Conservation (phyloP, 1,140 invertebrate genomes). For the Hyphantria cunea region DNA sequence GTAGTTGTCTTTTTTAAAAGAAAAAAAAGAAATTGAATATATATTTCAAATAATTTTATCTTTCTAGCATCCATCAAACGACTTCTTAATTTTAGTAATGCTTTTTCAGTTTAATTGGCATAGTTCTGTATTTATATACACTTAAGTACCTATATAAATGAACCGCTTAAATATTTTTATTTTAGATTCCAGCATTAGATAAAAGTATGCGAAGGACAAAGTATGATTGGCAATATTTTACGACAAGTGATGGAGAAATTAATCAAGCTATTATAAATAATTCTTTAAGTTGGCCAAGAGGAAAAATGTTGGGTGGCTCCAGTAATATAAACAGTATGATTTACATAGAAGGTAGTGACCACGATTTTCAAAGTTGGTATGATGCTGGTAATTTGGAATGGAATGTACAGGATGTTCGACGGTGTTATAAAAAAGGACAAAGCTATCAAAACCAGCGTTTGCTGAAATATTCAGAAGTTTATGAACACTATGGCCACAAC, state of each 20-base stretch:
- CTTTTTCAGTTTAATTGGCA: too few species aligned
- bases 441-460: conserved; percentile 29
- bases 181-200: conserved; percentile 7
- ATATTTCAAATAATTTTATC: too few species aligned
- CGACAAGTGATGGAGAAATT: not conserved
- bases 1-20: too few species aligned
- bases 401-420: conserved; percentile 77
- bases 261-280: conserved; percentile 7
- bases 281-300: conserved; percentile 67
- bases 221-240: conserved; percentile 15
- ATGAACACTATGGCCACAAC: conserved; percentile 32
- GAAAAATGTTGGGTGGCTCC: conserved; percentile 84
- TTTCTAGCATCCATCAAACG: too few species aligned
- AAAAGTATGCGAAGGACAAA: not conserved
- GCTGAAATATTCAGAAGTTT: conserved; percentile 26
- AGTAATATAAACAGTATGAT: conserved; percentile 87
- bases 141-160: too few species aligned
- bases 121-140: too few species aligned
- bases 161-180: too few species aligned
- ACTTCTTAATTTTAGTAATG: too few species aligned
- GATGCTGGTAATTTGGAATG: conserved; percentile 83
- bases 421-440: conserved; percentile 43
- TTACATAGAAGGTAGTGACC: conserved; percentile 85
- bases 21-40: too few species aligned
- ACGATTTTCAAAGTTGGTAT: conserved; percentile 84